Base-by-base conservation (phyloP, 2,113 vertebrate species). In the Eubucco bourcierii region DNA sequence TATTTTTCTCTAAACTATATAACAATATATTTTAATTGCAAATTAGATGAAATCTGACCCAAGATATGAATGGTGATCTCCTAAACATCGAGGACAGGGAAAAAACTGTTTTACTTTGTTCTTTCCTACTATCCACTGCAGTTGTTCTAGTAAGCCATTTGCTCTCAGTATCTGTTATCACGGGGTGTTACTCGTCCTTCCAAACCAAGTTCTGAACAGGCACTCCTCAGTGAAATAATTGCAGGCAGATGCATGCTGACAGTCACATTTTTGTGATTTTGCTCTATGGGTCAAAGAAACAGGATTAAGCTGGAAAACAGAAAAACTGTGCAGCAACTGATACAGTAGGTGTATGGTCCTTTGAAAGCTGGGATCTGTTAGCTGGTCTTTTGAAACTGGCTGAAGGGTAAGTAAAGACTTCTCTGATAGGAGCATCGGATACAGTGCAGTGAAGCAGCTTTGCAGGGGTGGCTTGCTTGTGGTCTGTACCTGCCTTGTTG, bases 381-480 rank as follows among this genome's bases (percentile, higher is more conserved):
- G 31, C 28, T 73, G 29, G 53, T 31, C 47, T 58, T 46, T 10
- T 55, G 60, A 81, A 25, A 24, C 41, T 21, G 39, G 14, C 15
- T 77, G 41, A 37, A 41, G 8, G 19, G 9, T 46, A 33, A 34
- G 67, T 66, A 50, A 12, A 15, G n/a, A 60, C 16, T 7, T 44
- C 27, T 65, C 5, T 0, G 6, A 10, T 9, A 33, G 44, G 15
- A 81, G 18, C 8, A 29, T 29, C 3, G 64, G 33, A 27, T 5
- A 6, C 16, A 6, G 1, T 10, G 47, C 28, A 8, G 20, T 5
- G n/a, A 0, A 0, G n/a, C 25, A 59, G 2, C 52, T 55, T 71
- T 31, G 25, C 44, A 25, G 28, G 33, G 12, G 27, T 56, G 37
- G 3, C 9, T 83, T 8, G 15, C 34, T 82, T 23, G 7, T 41